Evolutionary conservation across 2,888 invertebrate species (phyloP), one percentile per base, ranked within the genome.

Genomic region (Melolontha melolontha): DNA sequence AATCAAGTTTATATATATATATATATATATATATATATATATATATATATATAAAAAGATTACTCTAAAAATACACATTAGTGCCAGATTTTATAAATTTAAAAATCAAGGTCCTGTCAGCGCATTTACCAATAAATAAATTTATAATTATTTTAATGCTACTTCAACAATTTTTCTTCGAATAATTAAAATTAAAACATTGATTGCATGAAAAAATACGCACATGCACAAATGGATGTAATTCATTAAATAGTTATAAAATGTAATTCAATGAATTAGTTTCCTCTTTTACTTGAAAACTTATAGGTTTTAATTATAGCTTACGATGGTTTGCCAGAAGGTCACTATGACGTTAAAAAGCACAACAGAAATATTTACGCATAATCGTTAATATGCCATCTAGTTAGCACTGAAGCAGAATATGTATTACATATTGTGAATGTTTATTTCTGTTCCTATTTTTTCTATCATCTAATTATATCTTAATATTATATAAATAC

Each of bases 271-370:
- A 17, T 40, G 11, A 41, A 34, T 2, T 34, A 34, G 10, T 14
- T 62, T 10, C 44, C 42, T 42, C 22, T 59, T 54, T 47, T 34
- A 42, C n/a, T 54, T 65, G 16, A 16, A 65, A 41, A 63, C 11
- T 34, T 63, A 11, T 17, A 16, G 14, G 27, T 40, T 63, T 49
- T 65, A 42, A 65, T 65, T 65, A 65, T 52, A 65, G 65, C 54
- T 65, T 55, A 14, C 22, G 14, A 54, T 29, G 34, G n/a, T 29
- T 49, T 44, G 65, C 65, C 65, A 65, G 29, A 65, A 65, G 52
- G 65, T 54, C 65, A 54, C 22, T 22, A 22, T 55, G 29, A 65
- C 22, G 55, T 55, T 55, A 41, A n/a, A 40, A 55, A 55, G 41
- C 17, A 40, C 17, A 41, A 16, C 41, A 55, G 22, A 55, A 55